Evolutionary conservation across 1,140 invertebrate genomes (phyloP), one percentile per base, ranked within the genome.

Genomic region (Frieseomelitta varia): DNA sequence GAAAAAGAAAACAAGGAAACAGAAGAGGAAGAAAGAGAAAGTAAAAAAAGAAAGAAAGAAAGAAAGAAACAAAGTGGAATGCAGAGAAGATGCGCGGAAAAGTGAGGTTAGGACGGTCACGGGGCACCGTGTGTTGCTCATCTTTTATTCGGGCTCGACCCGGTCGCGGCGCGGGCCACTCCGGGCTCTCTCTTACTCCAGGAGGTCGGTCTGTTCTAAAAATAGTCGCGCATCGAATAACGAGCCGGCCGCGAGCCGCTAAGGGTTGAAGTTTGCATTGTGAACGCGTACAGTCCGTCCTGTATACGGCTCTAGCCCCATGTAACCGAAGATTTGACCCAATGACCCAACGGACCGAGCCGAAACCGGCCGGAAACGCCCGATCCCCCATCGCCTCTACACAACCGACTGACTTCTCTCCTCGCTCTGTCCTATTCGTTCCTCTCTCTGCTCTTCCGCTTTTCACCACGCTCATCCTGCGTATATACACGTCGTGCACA

Each of bases 291-390:
- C 84, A 88, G 81, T 72, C 85, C 51, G 61, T 47, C n/a, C 79
- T 81, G 87, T 87, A 74, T 83, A 85, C 85, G 79, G 85, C 89
- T 34, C 65, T 88, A 88, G 24, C 77, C 77, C 82, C 77, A 88
- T 91, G 89, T 90, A 86, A 89, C 88, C 90, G 83, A 91, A 86
- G 85, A 92, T 93, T 92, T 93, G 93, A 93, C 93, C 93, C 91
- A 93, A 93, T 93, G 93, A 93, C 93, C 93, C 87, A 88, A 80
- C 92, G 93, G 71, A 87, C 87, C 58, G 58, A 69, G 11, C 85
- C 93, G 93, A 93, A 92, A 84, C 72, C 61, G 53, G 10, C 69
- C 92, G 93, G 90, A 92, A 92, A 90, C 85, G 79, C 65, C 89
- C 93, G 93, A 93, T 61, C 82, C 24, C 24, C 39, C 78, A 86